These are phyloP conservation scores for Plecturocebus donacophilus DNA, from an alignment of 2,113 vertebrate species.

Conservation along the genomic window DNA sequence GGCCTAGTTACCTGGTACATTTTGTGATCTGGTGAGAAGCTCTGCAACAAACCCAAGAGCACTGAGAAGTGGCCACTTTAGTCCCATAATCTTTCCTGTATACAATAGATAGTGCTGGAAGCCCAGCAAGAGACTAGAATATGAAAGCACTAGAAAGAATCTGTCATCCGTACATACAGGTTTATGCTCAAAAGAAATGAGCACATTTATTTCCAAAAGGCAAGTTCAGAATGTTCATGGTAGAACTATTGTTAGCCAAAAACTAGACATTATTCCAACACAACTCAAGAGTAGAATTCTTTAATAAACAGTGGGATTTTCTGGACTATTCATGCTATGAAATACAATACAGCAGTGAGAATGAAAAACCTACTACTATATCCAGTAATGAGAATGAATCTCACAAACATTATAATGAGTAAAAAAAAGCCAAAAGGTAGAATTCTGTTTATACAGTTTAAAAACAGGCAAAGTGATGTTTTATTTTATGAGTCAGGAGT, in stretches of 20 bases:
- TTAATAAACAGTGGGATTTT: background rate
- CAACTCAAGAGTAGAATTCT: background rate
- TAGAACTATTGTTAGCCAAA: background rate
- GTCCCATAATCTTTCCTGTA: background rate
- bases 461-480: slow-evolving; percentile 7
- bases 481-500: background rate
- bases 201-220: background rate
- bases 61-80: background rate
- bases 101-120: background rate
- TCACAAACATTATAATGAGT: background rate
- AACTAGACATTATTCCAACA: background rate
- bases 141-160: background rate
- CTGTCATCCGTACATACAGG: background rate
- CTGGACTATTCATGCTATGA: background rate
- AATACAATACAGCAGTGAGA: background rate
- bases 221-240: background rate
- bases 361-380: background rate
- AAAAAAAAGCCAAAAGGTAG: background rate
- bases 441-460: background rate
- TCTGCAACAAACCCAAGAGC: background rate
- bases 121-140: background rate
- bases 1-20: background rate
- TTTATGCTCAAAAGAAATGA: background rate
- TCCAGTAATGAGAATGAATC: background rate
- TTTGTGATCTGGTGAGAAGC: background rate